Conservation (phyloP, 2,888 invertebrate species). For the Cryptus armator region DNA sequence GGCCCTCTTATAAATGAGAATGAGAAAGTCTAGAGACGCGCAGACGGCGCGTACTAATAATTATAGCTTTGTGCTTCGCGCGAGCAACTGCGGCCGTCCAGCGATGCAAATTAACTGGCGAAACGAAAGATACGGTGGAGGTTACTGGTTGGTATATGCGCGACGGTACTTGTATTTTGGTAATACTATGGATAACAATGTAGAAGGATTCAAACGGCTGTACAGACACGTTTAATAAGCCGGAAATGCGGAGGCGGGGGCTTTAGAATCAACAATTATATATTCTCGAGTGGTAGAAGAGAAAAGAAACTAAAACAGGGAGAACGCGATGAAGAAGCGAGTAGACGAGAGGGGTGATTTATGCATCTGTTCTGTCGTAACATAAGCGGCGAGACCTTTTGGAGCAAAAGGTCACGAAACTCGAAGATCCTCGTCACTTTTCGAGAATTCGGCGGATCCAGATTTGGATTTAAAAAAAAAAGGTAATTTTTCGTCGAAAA, state of each 20-base stretch:
- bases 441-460: background rate
- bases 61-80: constrained; percentile 82
- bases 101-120: constrained; percentile 78
- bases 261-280: constrained; percentile 61
- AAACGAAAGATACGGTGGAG: constrained; percentile 53
- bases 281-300: constrained; percentile 50
- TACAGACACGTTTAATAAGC: constrained; percentile 52
- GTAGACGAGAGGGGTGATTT: constrained; percentile 53
- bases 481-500: too few relatives aligned
- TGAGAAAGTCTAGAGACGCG: constrained; percentile 74
- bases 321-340: constrained; percentile 9
- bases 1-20: constrained; percentile 81
- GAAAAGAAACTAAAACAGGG: constrained; percentile 9
- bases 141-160: constrained; percentile 19
- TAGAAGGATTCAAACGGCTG: background rate
- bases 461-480: too few relatives aligned
- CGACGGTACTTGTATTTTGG: background rate
- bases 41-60: constrained; percentile 84
- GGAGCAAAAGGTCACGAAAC: constrained; percentile 60
- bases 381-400: constrained; percentile 47
- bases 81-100: constrained; percentile 73
- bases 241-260: constrained; percentile 37
- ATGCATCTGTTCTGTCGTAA: constrained; percentile 59
- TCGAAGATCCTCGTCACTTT: background rate
- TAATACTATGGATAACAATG: background rate